Base-by-base conservation (phyloP, 2,888 invertebrate species). In the Steromphala cineraria region DNA sequence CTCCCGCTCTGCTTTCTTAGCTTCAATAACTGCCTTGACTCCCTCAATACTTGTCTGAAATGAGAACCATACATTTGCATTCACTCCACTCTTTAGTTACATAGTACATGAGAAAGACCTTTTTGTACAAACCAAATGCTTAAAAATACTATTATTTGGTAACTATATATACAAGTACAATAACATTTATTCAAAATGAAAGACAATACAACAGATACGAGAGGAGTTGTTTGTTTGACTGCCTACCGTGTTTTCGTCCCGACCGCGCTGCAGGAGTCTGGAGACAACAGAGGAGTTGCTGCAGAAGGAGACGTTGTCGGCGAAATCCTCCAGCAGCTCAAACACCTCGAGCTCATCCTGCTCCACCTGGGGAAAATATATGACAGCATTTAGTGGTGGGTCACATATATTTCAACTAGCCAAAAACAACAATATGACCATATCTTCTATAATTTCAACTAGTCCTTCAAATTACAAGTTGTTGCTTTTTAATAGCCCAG, bases 221-320 rank as follows among this genome's bases (percentile, higher is more conserved):
- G 17, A 56, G 13, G 46, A 46, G 10, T 10, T 10, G 46, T 10
- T 5, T 10, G 10, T 46, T 46, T 36, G 21, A 10, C 76, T 21
- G 46, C 36, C 40, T 52, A 83, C 85, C 80, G 82, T 79, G 56
- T 85, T 80, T 10, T 80, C 71, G 19, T 83, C 81, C 4, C 82
- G 74, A 78, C 86, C 87, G 55, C 81, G 83, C 53, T 85, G 80
- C 74, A 88, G 24, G 5, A 88, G 81, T 53, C 83, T 85, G 55
- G 81, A 84, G 0, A 91, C 89, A 28, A 91, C 83, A 19, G 91
- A 90, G 5, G 91, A 90, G 82, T 91, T 92, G 86, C 92, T 92
- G 74, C 91, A 89, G 84, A 93, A 92, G 4, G 93, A 93, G 78
- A 91, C 91, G 82, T 93, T 92, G 85, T 93, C 93, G 4, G 92